Evolutionary conservation across 2,113 vertebrate genomes (phyloP), one percentile per base, ranked within the genome.

Genomic region (Scytalopus superciliaris): DNA sequence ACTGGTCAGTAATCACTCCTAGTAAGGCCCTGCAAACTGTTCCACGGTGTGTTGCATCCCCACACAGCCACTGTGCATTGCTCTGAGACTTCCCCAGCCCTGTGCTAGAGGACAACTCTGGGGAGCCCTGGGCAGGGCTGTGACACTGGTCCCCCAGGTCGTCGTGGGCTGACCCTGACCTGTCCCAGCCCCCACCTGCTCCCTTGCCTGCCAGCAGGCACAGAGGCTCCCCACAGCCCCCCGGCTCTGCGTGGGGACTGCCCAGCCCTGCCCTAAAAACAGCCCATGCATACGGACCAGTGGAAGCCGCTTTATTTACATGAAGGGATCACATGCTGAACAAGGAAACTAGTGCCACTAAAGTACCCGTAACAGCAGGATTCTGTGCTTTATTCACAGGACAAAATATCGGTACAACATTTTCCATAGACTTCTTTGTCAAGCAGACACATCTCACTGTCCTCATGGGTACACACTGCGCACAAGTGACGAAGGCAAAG

Each of bases 301-400:
- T 96, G 95, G 92, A 87, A 97, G 97, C 92, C 35, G 6, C 94
- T 87, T 98, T 97, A 98, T 98, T 98, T 97, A 96, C 97, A 94
- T 64, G 81, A 92, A 87, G 93, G 95, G 94, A 77, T 92, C 25
- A 95, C 97, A 98, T 97, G 97, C 97, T 77, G 96, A 86, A 94
- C 95, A 97, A 93, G 96, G 95, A 97, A 63, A 91, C 95, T 57
- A 39, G 70, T 53, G 82, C 90, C 95, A 96, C 95, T 75, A 66
- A 91, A 92, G 96, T 98, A 98, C 98, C 98, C 98, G 98, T 98
- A 98, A 98, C 96, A 98, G 97, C 97, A 97, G 97, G 97, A 96
- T 87, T 96, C 95, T 98, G 98, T 98, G 98, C 98, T 98, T 98
- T 98, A 97, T 98, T 98, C 96, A 91, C 77, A 95, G 96, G 97